A percentile compares a stretch with the other conserved stretches of the same genome.
phyloP scores from a whole-genome alignment of 2,888 invertebrate genomes.

The Podotricha telesiphe region DNA sequence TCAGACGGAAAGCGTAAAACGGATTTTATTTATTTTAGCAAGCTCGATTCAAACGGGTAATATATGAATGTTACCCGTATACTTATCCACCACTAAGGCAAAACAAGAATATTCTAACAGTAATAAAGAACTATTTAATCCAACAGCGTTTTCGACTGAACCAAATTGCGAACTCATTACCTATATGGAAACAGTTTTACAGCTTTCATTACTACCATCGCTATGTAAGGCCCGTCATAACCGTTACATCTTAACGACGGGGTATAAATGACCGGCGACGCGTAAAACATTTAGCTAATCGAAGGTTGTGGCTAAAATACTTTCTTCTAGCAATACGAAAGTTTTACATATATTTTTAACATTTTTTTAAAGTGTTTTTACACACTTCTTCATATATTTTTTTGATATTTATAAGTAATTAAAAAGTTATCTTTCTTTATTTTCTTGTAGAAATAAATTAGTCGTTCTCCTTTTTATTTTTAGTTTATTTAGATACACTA shows the following conservation, averaged over 20 bases:
- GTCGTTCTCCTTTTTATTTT: no score
- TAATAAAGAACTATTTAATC: conserved; percentile 2
- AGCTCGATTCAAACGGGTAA: neutral
- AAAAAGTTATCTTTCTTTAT: no score
- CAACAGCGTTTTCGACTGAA: neutral
- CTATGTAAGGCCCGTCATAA: conserved; percentile 56
- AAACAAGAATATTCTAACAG: neutral
- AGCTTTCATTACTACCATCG: conserved; percentile 27
- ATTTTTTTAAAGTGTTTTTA: no score
- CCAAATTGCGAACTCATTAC: conserved; percentile 26
- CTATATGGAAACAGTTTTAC: conserved; percentile 31
- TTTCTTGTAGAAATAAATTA: no score
- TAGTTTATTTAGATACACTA: no score
- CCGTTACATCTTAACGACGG: conserved; percentile 72
- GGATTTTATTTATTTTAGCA: neutral
- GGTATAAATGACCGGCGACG: conserved; percentile 62
- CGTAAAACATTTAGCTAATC: conserved; percentile 77
- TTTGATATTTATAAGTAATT: no score
- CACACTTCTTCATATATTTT: no score
- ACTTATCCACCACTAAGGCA: neutral
- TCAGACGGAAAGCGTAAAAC: no score
- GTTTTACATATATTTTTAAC: neutral
- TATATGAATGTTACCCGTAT: no score
- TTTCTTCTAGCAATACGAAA: neutral
- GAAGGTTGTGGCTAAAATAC: conserved; percentile 50